phyloP scores from a whole-genome alignment of 2,888 invertebrate genomes.

The Kryphioiulus occultus region DNA sequence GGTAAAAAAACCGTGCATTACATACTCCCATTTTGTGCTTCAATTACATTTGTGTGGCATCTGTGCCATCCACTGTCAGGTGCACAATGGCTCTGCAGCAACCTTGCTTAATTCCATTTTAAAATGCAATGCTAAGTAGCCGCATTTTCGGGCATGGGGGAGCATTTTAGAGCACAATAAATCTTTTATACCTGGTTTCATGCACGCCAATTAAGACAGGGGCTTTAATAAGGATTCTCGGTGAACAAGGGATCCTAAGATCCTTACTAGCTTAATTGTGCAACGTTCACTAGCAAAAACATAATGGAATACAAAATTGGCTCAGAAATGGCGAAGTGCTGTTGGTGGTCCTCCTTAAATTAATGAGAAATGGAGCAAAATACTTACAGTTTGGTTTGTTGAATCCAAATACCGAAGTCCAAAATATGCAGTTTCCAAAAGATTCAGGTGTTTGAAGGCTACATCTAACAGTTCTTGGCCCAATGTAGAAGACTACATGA shows the following conservation, averaged over 20 bases:
- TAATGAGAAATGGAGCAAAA: background rate
- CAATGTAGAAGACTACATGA: conserved; percentile 82
- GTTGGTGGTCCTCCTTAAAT: background rate
- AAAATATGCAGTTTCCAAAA: conserved; percentile 95
- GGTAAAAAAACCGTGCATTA: background rate
- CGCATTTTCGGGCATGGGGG: background rate
- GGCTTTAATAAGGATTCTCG: background rate
- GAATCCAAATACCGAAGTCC: conserved; percentile 91
- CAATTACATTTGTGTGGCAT: background rate
- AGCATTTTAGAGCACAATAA: background rate
- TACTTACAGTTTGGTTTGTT: conserved; percentile 89
- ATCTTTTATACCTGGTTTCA: background rate
- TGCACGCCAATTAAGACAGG: background rate
- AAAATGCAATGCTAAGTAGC: background rate
- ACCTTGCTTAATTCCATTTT: background rate
- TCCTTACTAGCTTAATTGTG: background rate
- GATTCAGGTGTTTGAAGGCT: conserved; percentile 90
- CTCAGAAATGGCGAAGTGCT: too few species aligned
- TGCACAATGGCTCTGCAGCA: background rate
- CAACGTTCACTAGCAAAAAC: background rate
- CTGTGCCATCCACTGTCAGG: background rate
- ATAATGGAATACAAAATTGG: background rate
- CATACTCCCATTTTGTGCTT: background rate
- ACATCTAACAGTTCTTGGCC: conserved; percentile 92
- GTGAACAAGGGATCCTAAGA: too few species aligned